phyloP scores from a whole-genome alignment of 2,113 vertebrate species.

The Chlorodrepanis virens region DNA sequence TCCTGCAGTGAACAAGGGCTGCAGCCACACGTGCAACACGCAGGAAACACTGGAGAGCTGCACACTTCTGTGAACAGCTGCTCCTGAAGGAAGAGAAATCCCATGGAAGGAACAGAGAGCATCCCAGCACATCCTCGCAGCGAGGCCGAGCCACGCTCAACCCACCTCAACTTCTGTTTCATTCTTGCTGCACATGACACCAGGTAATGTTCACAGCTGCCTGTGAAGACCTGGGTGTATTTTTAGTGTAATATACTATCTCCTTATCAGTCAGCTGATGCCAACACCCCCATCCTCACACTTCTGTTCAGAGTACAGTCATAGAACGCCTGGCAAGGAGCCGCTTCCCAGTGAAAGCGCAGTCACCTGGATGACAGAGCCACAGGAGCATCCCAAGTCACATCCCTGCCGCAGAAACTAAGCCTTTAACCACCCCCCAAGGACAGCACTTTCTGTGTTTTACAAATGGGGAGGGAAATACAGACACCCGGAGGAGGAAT shows the following conservation, averaged over 20 bases:
- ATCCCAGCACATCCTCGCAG: neutral
- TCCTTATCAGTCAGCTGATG: neutral
- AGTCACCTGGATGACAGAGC: neutral
- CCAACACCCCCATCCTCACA: neutral
- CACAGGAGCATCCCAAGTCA: neutral
- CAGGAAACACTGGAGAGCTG: neutral
- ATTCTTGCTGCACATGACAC: neutral
- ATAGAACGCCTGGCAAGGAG: neutral
- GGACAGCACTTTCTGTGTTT: neutral
- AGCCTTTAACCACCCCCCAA: neutral
- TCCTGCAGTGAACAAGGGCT: neutral
- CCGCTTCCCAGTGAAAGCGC: neutral
- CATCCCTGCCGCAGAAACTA: neutral
- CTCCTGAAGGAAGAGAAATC: neutral
- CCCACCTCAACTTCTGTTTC: neutral
- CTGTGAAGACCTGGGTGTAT: neutral
- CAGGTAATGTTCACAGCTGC: neutral
- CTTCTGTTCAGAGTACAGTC: neutral
- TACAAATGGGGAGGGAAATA: neutral
- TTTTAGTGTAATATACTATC: neutral
- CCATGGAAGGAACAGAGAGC: fast-evolving
- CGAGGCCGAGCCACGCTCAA: neutral
- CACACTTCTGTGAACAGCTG: neutral
- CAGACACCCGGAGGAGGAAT: constrained; percentile 36
- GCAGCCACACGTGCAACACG: neutral